Evolutionary conservation across 1,140 invertebrate species (phyloP).

Genomic region (Ericerus pela): DNA sequence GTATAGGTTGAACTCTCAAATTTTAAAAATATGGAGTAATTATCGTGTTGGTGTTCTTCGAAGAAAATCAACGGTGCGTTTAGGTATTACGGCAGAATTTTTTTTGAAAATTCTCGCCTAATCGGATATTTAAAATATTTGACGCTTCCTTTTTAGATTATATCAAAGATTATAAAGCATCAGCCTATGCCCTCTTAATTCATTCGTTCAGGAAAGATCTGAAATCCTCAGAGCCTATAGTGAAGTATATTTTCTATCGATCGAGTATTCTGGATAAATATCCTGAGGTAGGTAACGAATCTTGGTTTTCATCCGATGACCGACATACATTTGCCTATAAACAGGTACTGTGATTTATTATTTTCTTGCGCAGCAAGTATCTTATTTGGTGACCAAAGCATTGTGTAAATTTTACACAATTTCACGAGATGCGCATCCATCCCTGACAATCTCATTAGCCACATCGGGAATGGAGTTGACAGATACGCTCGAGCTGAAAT

Average conservation of each 20-base stretch:
- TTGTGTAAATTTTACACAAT: slow-evolving; percentile 39
- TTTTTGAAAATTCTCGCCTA: neutral
- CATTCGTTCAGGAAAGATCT: slow-evolving; percentile 37
- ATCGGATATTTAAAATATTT: neutral
- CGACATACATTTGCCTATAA: neutral
- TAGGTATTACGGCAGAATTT: neutral
- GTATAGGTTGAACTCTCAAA: no score
- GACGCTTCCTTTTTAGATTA: slow-evolving; percentile 27
- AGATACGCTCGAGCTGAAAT: slow-evolving; percentile 41
- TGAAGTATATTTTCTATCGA: slow-evolving; percentile 43
- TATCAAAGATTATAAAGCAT: slow-evolving; percentile 35
- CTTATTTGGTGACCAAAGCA: slow-evolving; percentile 40
- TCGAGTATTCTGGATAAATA: slow-evolving; percentile 42
- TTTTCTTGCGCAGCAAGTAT: slow-evolving; percentile 27
- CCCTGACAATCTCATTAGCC: slow-evolving; percentile 43
- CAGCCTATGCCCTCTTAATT: slow-evolving; percentile 32
- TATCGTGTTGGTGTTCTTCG: no score
- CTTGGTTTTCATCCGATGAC: neutral
- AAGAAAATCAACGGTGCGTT: no score
- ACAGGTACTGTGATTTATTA: neutral
- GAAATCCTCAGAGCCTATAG: slow-evolving; percentile 42
- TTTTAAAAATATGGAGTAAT: neutral
- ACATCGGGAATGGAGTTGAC: slow-evolving; percentile 50
- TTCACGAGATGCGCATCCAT: slow-evolving; percentile 40
- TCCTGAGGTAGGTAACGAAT: slow-evolving; percentile 30